A percentile compares a stretch with the other conserved stretches of the same genome.
phyloP scores from a whole-genome alignment of 2,113 vertebrate species.

The Psittacula cyanocephala region DNA sequence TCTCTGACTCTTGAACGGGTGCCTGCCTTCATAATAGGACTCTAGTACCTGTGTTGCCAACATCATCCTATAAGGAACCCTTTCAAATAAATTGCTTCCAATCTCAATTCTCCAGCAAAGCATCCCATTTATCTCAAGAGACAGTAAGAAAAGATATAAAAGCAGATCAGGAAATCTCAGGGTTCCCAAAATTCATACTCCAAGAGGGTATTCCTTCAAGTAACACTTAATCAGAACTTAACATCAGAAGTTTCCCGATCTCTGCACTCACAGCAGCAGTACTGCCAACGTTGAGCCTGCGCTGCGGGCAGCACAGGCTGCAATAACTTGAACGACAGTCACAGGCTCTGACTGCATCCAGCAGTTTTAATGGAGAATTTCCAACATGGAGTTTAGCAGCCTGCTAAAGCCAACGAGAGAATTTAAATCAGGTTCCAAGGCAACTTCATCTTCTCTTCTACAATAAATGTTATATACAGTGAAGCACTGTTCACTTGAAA shows the following conservation, averaged over 20 bases:
- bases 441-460: not conserved
- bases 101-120: not conserved
- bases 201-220: not conserved
- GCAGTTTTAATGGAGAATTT: not conserved
- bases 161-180: not conserved
- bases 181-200: not conserved
- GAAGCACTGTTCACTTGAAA: not conserved
- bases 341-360: not conserved
- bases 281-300: not conserved
- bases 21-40: not conserved
- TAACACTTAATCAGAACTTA: not conserved
- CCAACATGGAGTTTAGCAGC: not conserved
- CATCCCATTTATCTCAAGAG: not conserved
- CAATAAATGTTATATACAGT: not conserved
- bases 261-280: not conserved
- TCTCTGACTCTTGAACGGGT: not conserved
- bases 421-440: not conserved
- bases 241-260: not conserved
- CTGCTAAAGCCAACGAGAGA: not conserved
- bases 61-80: not conserved
- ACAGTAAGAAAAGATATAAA: not conserved
- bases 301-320: not conserved
- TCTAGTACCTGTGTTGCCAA: not conserved
- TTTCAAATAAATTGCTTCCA: not conserved
- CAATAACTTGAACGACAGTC: not conserved